Evolutionary conservation across 1,140 invertebrate genomes (phyloP), one percentile per base, ranked within the genome.

Genomic region (Drosophila pruinosa): DNA sequence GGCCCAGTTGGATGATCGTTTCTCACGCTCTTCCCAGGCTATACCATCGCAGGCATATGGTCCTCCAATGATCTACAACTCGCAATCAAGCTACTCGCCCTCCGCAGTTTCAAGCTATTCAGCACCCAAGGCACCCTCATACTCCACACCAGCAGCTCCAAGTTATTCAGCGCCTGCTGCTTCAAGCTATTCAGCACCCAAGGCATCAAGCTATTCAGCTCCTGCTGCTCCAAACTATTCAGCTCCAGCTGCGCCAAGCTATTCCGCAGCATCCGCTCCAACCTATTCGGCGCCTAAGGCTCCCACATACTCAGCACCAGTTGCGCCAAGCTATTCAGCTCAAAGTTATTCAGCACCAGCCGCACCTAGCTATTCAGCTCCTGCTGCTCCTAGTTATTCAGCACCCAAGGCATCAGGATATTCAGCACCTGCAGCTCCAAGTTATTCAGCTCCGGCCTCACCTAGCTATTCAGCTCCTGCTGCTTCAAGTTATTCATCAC

Each of bases 31-130:
- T 0, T 45, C 34, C 2, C 31, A 45, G 5, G 48, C 26, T 0
- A 80, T 80, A 52, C 78, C 78, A 0, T 7, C 39, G 0, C 77
- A 76, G 53, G 77, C 78, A 0, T 80, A 80, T 28, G 77, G 61
- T n/a, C 50, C 77, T 5, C 77, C 77, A 26, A 36, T 75, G n/a
- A 21, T 72, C 19, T 80, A 80, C 36, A 80, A 72, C 36, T 75
- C 77, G 2, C 67, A 47, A 34, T 65, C 77, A 4, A 76, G 57
- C 61, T 78, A 78, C 19, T 31, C 74, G 12, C 36, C 64, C 0
- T 17, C 57, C 1, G 43, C 63, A 8, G 26, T 28, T 3, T 41
- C 72, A 12, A 69, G 58, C 4, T 63, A 63, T n/a, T 26, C 72
- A 59, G 67, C 65, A 4, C 48, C 36, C 50, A 8, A 41, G 53